Evolutionary conservation across 92 coral and sea anemone genomes (phyloP).

Genomic region (Zoanthus sansibaricus): DNA sequence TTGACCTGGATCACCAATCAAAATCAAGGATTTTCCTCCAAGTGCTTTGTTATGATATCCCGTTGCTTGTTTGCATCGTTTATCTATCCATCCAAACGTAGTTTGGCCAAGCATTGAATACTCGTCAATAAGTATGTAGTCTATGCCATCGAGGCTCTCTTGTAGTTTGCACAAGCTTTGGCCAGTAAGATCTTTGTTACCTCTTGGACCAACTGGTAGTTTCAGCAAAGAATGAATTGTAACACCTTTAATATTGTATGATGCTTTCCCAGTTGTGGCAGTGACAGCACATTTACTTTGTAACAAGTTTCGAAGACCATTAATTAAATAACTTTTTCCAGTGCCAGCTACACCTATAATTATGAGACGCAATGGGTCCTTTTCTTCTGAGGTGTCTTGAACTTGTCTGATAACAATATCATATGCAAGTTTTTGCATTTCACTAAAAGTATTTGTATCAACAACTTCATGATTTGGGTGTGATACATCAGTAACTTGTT

Average conservation of each 20-base stretch:
- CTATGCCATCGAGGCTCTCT: too few relatives aligned
- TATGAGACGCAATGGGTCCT: conserved; percentile 64
- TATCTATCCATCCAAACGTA: too few relatives aligned
- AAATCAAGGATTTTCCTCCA: too few relatives aligned
- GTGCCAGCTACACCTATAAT: conserved; percentile 30
- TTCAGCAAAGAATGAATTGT: not conserved
- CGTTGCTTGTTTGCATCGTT: too few relatives aligned
- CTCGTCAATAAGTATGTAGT: too few relatives aligned
- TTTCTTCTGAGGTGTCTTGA: conserved; percentile 54
- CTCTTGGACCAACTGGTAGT: too few relatives aligned
- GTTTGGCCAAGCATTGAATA: too few relatives aligned
- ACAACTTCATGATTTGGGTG: conserved; percentile 48
- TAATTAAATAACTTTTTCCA: not conserved
- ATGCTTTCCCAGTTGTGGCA: too few relatives aligned
- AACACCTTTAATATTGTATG: not conserved
- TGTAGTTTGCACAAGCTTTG: too few relatives aligned
- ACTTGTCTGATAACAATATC: conserved; percentile 57
- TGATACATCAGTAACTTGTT: conserved; percentile 43
- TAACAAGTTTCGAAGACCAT: conserved; percentile 52
- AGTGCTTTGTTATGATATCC: too few relatives aligned
- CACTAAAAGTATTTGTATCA: conserved; percentile 42
- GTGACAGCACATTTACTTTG: conserved; percentile 48
- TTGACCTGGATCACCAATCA: too few relatives aligned
- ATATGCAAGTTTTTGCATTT: conserved; percentile 45
- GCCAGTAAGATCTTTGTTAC: too few relatives aligned